Conservation (phyloP, 2,113 vertebrate genomes). For the Argyrosomus japonicus region DNA sequence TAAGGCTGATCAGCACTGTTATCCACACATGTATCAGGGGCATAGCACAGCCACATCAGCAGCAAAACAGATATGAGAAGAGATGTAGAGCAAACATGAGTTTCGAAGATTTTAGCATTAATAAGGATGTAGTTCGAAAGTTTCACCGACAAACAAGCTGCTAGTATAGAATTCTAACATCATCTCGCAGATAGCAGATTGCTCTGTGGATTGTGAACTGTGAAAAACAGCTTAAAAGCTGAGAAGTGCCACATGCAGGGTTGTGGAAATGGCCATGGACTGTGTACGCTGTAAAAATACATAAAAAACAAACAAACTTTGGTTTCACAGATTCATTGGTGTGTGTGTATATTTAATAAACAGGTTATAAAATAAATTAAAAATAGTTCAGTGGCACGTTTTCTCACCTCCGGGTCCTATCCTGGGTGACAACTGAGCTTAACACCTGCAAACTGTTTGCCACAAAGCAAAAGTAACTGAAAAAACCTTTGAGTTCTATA, state of each 20-base stretch:
- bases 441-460: neutral
- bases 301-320: neutral
- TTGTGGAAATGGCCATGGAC: neutral
- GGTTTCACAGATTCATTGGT: neutral
- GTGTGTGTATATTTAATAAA: neutral
- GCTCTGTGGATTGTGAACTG: constrained; percentile 12
- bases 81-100: constrained; percentile 1
- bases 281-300: neutral
- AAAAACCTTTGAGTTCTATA: neutral
- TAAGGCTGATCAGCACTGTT: neutral
- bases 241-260: neutral
- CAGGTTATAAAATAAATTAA: neutral
- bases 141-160: constrained; percentile 4
- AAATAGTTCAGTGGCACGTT: too few species aligned
- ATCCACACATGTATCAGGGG: neutral
- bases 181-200: neutral
- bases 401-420: neutral
- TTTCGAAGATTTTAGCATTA: neutral
- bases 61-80: neutral
- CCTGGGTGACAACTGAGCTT: neutral
- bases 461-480: neutral
- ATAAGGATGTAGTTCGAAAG: constrained; percentile 5
- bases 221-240: constrained; percentile 19
- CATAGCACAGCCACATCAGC: constrained; percentile 7
- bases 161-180: constrained; percentile 20